Base-by-base conservation (phyloP, 2,797 vertebrate genomes). In the Argyrosomus regius region DNA sequence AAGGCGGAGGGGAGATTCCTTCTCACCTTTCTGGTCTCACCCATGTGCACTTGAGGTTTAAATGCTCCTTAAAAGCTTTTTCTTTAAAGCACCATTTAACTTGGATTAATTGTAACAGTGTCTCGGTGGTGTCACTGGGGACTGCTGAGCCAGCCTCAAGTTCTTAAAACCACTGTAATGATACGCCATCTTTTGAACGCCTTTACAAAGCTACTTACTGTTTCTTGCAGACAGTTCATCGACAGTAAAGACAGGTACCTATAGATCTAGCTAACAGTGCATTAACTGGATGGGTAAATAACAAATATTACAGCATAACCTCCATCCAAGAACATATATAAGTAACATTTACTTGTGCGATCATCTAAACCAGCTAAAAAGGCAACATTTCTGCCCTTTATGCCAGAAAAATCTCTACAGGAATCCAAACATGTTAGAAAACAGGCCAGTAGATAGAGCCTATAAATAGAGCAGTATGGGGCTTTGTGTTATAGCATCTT, bases 391-490 rank as follows among this genome's bases (percentile, higher is more conserved):
- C n/a, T 76, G 43, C 48, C 72, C 12, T 77, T 70, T 39, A 24
- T 24, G 35, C 16, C 31, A 61, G 57, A 59, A 64, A 64, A 71
- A 50, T 49, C 45, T 62, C 64, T 46, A 72, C 69, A 49, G 75
- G 67, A 58, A 86, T 79, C 53, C 41, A 62, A 64, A 76, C 52
- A 43, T 53, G 77, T 78, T 65, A 59, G 50, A 81, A 85, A 76
- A 70, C 74, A 78, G 78, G 77, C 69, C 77, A 61, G 73, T 16
- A 53, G 72, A 74, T 75, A 9, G 31, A 24, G 20, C 35, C 80
- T 91, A 87, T 89, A 89, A 90, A 91, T 86, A 88, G 81, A 80
- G 75, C 60, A 35, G 56, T 65, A 74, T 78, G 72, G 26, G 56
- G 28, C 81, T 84, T 82, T 79, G 79, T 81, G 75, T 82, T 78